Evolutionary conservation across 2,888 invertebrate species (phyloP), one percentile per base, ranked within the genome.

Genomic region (Yponomeuta plumbellus): DNA sequence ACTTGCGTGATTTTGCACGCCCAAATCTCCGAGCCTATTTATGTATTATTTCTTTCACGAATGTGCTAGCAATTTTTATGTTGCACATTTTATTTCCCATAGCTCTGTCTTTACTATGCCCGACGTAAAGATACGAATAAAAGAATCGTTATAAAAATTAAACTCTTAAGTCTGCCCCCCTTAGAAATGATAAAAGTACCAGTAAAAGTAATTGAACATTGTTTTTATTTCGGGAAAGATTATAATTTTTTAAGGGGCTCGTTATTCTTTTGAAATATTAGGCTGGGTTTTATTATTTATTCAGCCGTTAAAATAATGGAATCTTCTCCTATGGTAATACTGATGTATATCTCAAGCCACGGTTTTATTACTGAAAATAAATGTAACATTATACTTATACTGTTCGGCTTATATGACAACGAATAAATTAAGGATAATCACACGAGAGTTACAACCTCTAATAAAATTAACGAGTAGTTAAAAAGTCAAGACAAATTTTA

Each of bases 71-170:
- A 75, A 81, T 84, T 86, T 61, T 86, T 83, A 86, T 84, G 83
- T 74, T 74, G 71, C 74, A 72, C 74, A 76, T 84, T 84, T 84
- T 82, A 84, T 86, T 83, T 73, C 73, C 81, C 72, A 76, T 81
- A 80, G 77, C 82, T 78, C 74, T 17, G 44, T 13, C 79, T 86
- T 85, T 83, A 86, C 81, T 80, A 80, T 80, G 77, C 69, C 71
- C 75, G 34, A 77, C 84, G 85, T 86, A 86, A 88, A 86, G 73
- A 71, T 69, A 76, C 75, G 67, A 84, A 84, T 87, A 87, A 87
- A 87, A 86, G 85, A 85, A 85, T 85, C 84, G 83, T 80, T 84
- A 76, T 86, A 85, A 88, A 88, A 89, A 88, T 88, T 88, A 86
- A 86, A 87, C 83, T 85, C 86, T 85, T 83, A 84, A 84, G 79